A percentile compares a stretch with the other conserved stretches of the same genome.
Evolutionary conservation across 2,113 vertebrate genomes (phyloP).

Genomic region (Acanthisitta chloris): DNA sequence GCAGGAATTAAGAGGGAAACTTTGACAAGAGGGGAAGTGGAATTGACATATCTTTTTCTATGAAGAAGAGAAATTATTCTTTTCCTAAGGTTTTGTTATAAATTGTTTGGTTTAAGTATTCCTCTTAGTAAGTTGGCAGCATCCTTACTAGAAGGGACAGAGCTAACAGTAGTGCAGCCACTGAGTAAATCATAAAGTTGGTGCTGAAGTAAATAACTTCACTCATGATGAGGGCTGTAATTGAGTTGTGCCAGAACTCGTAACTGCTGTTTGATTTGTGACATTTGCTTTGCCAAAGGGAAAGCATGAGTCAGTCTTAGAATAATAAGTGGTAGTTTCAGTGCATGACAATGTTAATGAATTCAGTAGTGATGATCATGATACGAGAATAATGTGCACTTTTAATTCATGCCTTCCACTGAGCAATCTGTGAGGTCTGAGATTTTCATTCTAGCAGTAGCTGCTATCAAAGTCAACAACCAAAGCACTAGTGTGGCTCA

Average conservation of each 20-base stretch:
- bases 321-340: background rate
- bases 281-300: background rate
- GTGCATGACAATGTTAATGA: background rate
- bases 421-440: background rate
- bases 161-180: background rate
- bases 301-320: background rate
- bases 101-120: conserved; percentile 30
- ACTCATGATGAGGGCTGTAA: background rate
- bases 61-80: background rate
- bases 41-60: background rate
- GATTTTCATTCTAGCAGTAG: background rate
- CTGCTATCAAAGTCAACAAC: background rate
- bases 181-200: conserved; percentile 51
- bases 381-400: background rate
- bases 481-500: background rate
- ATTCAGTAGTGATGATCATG: background rate
- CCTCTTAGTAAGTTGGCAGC: background rate
- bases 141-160: background rate
- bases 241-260: background rate
- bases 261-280: background rate
- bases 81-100: background rate
- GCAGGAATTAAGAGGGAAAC: background rate
- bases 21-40: background rate
- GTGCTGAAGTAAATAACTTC: conserved; percentile 40
- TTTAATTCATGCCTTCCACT: background rate